phyloP scores from a whole-genome alignment of 2,113 vertebrate species.

The Nerophis ophidion region DNA sequence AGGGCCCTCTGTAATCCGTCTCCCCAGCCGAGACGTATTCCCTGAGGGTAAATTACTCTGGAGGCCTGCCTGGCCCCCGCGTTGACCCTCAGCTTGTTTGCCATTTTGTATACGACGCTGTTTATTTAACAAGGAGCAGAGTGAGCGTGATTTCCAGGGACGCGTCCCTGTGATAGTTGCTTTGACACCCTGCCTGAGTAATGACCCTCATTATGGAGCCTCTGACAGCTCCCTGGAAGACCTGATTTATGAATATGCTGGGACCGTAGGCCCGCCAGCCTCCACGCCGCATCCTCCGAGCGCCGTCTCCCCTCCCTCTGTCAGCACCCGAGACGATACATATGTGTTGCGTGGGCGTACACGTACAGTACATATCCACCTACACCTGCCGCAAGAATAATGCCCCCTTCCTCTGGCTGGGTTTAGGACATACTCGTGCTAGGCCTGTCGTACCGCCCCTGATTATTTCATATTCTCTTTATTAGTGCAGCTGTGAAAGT shows the following conservation, averaged over 20 bases:
- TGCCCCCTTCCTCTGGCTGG: not conserved
- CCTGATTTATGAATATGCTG: constrained; percentile 99
- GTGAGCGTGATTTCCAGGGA: constrained; percentile 96
- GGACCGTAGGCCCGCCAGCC: constrained; percentile 63
- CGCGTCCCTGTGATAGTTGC: constrained; percentile 97
- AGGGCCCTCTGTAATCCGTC: constrained; percentile 93
- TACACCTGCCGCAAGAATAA: constrained; percentile 18
- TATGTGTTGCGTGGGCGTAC: constrained; percentile 53
- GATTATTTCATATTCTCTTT: too few relatives aligned
- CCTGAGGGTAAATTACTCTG: constrained; percentile 97
- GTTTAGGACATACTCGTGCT: not conserved
- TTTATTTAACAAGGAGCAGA: constrained; percentile 99
- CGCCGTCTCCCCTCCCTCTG: constrained; percentile 43
- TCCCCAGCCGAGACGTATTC: constrained; percentile 90
- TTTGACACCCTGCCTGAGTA: constrained; percentile 99
- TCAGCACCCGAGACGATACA: constrained; percentile 53
- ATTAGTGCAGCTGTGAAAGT: too few relatives aligned
- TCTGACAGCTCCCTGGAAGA: constrained; percentile 97
- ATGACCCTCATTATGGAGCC: constrained; percentile 99
- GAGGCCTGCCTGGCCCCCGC: constrained; percentile 89
- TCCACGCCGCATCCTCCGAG: constrained; percentile 45
- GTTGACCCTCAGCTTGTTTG: constrained; percentile 99
- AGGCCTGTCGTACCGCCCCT: not conserved
- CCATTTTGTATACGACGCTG: constrained; percentile 99
- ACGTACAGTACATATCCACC: constrained; percentile 17